These are phyloP conservation scores for Callaeas wilsoni DNA, from an alignment of 2,113 vertebrate species.

Conservation along the genomic window DNA sequence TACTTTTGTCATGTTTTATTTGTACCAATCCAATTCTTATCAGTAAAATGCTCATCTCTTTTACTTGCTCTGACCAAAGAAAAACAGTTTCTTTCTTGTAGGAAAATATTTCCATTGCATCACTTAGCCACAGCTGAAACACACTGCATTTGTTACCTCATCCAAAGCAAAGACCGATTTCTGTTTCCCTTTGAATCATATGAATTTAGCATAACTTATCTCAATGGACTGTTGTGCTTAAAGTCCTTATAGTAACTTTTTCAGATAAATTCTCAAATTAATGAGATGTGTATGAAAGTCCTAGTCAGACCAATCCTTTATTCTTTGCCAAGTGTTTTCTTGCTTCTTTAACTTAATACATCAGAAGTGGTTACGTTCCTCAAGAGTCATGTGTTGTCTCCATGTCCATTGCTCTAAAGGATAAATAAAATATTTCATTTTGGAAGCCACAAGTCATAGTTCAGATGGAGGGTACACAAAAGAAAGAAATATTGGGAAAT, in stretches of 20 bases:
- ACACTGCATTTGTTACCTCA: neutral
- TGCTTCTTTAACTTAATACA: neutral
- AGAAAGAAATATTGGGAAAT: neutral
- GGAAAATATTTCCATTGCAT: neutral
- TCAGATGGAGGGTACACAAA: neutral
- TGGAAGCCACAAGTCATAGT: neutral
- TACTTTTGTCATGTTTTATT: neutral
- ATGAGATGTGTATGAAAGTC: neutral
- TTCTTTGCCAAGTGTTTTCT: neutral
- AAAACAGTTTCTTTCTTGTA: neutral
- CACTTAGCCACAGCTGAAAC: neutral
- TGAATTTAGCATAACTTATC: neutral
- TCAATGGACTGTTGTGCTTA: neutral
- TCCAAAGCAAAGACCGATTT: neutral
- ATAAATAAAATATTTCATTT: neutral
- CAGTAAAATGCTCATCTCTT: neutral
- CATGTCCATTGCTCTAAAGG: neutral
- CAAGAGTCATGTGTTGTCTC: neutral
- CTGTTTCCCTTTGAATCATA: neutral
- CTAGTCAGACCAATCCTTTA: neutral
- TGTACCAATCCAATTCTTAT: neutral
- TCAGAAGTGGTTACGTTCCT: neutral
- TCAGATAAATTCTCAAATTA: neutral
- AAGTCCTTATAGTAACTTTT: neutral
- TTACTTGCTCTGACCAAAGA: neutral